Conservation (phyloP, 2,888 invertebrate genomes). For the Rhorus exstirpatorius region DNA sequence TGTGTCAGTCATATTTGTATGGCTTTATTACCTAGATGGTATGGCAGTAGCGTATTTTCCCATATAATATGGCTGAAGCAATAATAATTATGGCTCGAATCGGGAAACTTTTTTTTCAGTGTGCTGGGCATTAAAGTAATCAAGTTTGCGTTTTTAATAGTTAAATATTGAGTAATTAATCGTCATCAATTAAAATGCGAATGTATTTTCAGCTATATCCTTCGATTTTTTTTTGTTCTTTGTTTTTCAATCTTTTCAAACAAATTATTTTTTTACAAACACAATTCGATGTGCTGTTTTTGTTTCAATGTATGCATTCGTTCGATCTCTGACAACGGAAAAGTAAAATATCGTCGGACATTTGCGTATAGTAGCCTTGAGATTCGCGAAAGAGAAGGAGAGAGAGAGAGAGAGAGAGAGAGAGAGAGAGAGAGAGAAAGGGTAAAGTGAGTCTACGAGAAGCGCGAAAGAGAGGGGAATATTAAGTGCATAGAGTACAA, state of each 20-base stretch:
- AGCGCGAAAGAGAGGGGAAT: slow-evolving; percentile 25
- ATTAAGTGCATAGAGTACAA: slow-evolving; percentile 48
- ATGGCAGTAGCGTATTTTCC: too few species aligned
- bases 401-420: slow-evolving; percentile 8
- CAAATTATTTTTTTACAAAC: not conserved
- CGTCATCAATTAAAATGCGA: too few species aligned
- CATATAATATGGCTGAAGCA: too few species aligned
- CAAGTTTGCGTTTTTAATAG: too few species aligned
- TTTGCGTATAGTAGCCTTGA: slow-evolving; percentile 66
- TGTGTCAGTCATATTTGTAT: too few species aligned
- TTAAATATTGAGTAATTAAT: too few species aligned
- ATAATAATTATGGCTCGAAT: too few species aligned
- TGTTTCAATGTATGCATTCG: not conserved
- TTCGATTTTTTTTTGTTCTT: too few species aligned
- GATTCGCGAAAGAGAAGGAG: slow-evolving; percentile 43
- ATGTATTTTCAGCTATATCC: too few species aligned
- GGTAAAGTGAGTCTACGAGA: slow-evolving; percentile 12
- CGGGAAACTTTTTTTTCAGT: too few species aligned
- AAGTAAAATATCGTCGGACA: slow-evolving; percentile 18
- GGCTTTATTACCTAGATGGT: too few species aligned
- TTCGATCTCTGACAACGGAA: slow-evolving; percentile 25
- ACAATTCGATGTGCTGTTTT: not conserved
- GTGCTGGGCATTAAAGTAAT: too few species aligned
- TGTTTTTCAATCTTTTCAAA: not conserved
- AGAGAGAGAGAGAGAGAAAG: not conserved